phyloP scores from a whole-genome alignment of 2,888 invertebrate species.

The Herminia tarsipennalis region DNA sequence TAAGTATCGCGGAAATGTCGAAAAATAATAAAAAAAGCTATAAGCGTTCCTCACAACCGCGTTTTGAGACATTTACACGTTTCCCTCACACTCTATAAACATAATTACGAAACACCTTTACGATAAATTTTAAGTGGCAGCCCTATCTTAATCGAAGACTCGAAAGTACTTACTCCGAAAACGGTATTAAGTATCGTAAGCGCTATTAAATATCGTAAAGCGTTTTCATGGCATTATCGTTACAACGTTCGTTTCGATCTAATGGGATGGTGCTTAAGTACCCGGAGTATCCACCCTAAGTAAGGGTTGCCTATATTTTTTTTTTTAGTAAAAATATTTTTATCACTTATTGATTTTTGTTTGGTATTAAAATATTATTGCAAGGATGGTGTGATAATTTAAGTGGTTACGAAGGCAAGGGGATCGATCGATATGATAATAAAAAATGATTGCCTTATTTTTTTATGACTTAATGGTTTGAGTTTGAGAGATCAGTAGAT shows the following conservation, averaged over 20 bases:
- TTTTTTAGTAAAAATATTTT: neutral
- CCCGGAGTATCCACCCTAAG: slow-evolving; percentile 11
- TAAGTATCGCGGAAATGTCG: too few relatives aligned
- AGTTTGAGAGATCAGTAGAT: too few relatives aligned
- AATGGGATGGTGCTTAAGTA: slow-evolving; percentile 21
- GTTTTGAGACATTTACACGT: too few relatives aligned
- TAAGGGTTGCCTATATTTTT: slow-evolving; percentile 7
- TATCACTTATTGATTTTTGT: too few relatives aligned
- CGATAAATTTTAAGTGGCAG: slow-evolving; percentile 20
- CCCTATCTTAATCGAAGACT: slow-evolving; percentile 46
- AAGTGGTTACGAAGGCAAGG: too few relatives aligned
- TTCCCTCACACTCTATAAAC: slow-evolving; percentile 8
- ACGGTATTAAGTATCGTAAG: slow-evolving; percentile 29
- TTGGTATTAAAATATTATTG: too few relatives aligned
- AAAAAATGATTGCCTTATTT: too few relatives aligned
- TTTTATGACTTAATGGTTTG: too few relatives aligned
- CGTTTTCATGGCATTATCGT: slow-evolving; percentile 53
- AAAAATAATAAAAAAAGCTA: too few relatives aligned
- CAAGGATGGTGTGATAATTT: too few relatives aligned
- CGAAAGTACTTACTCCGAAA: slow-evolving; percentile 34
- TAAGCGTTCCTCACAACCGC: too few relatives aligned
- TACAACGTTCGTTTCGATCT: slow-evolving; percentile 38
- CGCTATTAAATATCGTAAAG: slow-evolving; percentile 55
- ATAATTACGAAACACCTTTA: slow-evolving; percentile 3
- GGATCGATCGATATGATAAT: too few relatives aligned